Evolutionary conservation across 2,113 vertebrate genomes (phyloP), one percentile per base, ranked within the genome.

Genomic region (Petromus typicus): DNA sequence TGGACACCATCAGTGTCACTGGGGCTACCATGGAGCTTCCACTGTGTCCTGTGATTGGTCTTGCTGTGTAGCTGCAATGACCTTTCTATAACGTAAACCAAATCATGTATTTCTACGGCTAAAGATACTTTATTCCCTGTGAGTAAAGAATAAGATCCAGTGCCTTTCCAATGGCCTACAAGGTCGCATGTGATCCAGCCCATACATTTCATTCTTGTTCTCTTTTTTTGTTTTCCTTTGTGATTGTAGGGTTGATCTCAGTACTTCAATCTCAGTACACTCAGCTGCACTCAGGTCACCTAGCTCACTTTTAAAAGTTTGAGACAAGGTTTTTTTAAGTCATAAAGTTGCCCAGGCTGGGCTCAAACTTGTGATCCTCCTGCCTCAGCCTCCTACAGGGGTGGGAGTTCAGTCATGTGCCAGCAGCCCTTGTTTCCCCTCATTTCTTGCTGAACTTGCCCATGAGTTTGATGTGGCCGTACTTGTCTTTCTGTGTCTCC

Each of bases 51-150:
- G n/a, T 75, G 25, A 78, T 16, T 86, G 48, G 48, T 82, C 34
- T 89, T 85, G 66, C 43, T 2, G 0, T n/a, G n/a, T n/a, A 48
- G 61, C 7, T 54, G 83, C 82, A 83, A 90, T 63, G 45, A 89
- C 73, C 51, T 71, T 92, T 82, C 57, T 45, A 80, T 67, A 69
- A 45, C 57, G 56, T 67, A 73, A 89, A 84, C 78, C 37, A 93
- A 30, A 90, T 37, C 27, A 78, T 61, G 63, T 40, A 73, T 79
- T 64, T 64, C 37, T 37, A 30, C 6, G 84, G 30, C 61, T 76
- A 75, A 87, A 88, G 64, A 92, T 13, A 3, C 10, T 34, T 32
- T 45, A 6, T 88, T 89, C 45, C 25, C 23, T 86, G 82, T 61
- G 32, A 64, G 83, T 20, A 63, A 89, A 85, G 32, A 51, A 57